A percentile compares a stretch with the other conserved stretches of the same genome.
These are phyloP conservation scores for Hippocampus abdominalis DNA, from an alignment of 2,113 vertebrate genomes.

Conservation along the genomic window DNA sequence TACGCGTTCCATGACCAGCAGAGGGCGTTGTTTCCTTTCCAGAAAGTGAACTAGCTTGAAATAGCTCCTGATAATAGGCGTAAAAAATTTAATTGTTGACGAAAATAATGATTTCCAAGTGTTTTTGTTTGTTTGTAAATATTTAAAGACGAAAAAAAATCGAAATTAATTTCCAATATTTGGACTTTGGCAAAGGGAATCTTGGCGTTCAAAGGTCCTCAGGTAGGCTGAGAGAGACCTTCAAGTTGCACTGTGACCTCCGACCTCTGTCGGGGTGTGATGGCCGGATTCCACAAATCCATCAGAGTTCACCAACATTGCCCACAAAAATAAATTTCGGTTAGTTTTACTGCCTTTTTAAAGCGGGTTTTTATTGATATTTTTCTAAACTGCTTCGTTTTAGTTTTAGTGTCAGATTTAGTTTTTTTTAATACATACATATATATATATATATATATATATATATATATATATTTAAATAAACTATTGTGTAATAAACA, in stretches of 20 bases:
- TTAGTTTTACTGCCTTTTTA: too few species aligned
- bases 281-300: constrained; percentile 40
- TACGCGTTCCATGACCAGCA: constrained; percentile 40
- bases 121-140: not conserved
- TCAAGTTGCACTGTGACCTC: constrained; percentile 32
- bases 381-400: too few species aligned
- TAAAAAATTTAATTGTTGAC: not conserved
- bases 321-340: constrained; percentile 9
- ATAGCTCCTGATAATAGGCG: not conserved
- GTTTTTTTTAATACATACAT: too few species aligned
- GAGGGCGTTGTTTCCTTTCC: constrained; percentile 52
- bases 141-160: not conserved
- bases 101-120: not conserved
- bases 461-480: too few species aligned
- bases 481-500: too few species aligned
- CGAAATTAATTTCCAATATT: not conserved
- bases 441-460: too few species aligned
- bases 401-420: too few species aligned
- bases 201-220: not conserved
- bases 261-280: constrained; percentile 46
- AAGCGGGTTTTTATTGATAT: too few species aligned
- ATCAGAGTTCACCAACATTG: constrained; percentile 22
- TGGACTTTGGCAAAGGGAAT: not conserved
- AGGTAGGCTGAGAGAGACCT: not conserved
- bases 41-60: not conserved